These are phyloP conservation scores for Xylocopa sonorina DNA, from an alignment of 1,140 invertebrate genomes.

Conservation along the genomic window DNA sequence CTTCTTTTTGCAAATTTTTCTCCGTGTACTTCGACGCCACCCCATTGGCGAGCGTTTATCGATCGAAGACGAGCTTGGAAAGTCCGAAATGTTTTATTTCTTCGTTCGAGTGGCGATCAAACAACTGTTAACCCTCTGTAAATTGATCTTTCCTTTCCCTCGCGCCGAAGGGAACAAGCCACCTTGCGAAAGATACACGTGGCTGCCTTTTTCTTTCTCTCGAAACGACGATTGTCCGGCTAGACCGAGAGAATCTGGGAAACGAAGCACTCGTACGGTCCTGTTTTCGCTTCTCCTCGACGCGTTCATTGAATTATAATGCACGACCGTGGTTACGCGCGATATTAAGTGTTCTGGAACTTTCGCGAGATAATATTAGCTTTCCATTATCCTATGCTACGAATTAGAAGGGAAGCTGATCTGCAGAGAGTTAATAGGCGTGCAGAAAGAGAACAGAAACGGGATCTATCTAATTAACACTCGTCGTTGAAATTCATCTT, in stretches of 20 bases:
- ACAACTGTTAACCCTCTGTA: background rate
- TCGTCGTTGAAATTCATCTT: background rate
- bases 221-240: background rate
- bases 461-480: background rate
- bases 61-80: background rate
- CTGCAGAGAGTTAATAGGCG: background rate
- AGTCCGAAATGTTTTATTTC: background rate
- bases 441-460: background rate
- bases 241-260: background rate
- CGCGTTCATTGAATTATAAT: background rate
- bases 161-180: no score
- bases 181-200: no score
- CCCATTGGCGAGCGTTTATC: background rate
- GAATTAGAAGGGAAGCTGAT: background rate
- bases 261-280: no score
- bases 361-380: slow-evolving; percentile 7
- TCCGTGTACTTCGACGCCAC: background rate
- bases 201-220: no score
- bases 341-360: background rate
- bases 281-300: background rate
- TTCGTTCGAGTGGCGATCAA: background rate
- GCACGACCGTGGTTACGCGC: background rate
- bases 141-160: no score
- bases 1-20: background rate
- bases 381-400: background rate